Base-by-base conservation (phyloP, 2,113 vertebrate species). In the Onychorhynchus coronatus region DNA sequence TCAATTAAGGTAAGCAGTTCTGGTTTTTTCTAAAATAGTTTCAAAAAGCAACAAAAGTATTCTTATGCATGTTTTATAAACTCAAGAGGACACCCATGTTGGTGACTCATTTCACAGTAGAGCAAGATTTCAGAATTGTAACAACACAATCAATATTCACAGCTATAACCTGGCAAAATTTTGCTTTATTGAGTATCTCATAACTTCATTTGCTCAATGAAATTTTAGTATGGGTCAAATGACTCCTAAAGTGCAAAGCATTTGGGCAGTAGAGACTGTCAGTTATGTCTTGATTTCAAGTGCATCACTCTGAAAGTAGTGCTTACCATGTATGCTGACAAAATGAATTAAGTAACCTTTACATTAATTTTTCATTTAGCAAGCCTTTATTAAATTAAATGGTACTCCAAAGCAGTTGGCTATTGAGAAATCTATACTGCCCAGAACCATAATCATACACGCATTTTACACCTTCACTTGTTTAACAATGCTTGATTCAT, bases 361-460 rank as follows among this genome's bases (percentile, higher is more conserved):
- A 75, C 53, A 89, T 87, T 88, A 89, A 93, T 92, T 72, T 86
- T 84, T 95, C 91, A 92, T 96, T 93, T 88, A 93, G n/a, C 66
- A 85, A 98, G 81, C 39, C 61, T 81, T 81, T 62, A 93, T 85
- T 89, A 97, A 96, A 72, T 94, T 91, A 84, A 90, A 95, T 72
- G 65, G 47, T 68, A 89, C 28, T 73, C 62, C 65, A 89, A 53
- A 67, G 41, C 41, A 75, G 39, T 50, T 75, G 79, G 50, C 91
- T 97, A 95, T 28, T 88, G 84, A 96, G 94, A 96, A 96, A 96
- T 91, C 91, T 66, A 82, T 97, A 93, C 35, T 88, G 78, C 61
- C 59, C 44, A 91, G 30, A 68, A 52, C 68, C n/a, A 71, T 79
- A 80, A 92, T 55, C 94, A 91, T 50, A 59, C 4, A 0, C 16